Conservation (phyloP, 2,113 vertebrate genomes). For the Perca schrenkii region DNA sequence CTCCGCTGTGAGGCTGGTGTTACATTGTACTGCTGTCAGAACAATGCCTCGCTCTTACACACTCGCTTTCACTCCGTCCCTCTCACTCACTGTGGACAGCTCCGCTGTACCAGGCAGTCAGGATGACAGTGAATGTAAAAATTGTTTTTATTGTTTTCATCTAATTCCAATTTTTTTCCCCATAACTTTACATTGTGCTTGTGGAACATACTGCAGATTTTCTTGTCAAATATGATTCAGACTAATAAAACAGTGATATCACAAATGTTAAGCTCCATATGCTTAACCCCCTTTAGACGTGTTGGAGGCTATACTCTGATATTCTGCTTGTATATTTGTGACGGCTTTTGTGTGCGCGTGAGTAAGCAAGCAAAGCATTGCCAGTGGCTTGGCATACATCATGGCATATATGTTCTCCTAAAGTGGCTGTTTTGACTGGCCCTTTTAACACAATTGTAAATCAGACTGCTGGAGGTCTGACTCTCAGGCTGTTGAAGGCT, state of each 20-base stretch:
- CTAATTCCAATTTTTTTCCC: not conserved
- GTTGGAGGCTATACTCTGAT: conserved; percentile 34
- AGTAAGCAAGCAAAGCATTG: conserved; percentile 60
- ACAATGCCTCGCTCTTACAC: conserved; percentile 40
- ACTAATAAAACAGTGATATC: conserved; percentile 1
- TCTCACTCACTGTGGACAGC: conserved; percentile 1
- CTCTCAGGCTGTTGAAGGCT: conserved; percentile 36
- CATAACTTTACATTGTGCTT: conserved; percentile 3
- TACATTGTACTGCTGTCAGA: conserved; percentile 48
- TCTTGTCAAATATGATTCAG: not conserved
- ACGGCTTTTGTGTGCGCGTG: conserved; percentile 24
- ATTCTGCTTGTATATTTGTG: conserved; percentile 24
- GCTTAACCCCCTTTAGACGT: conserved; percentile 6
- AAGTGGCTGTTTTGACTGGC: conserved; percentile 68
- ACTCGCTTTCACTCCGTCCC: conserved; percentile 17
- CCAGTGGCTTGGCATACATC: conserved; percentile 54
- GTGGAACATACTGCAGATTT: conserved; percentile 1
- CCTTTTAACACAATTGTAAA: conserved; percentile 74
- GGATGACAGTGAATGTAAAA: conserved; percentile 11
- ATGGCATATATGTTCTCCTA: conserved; percentile 63
- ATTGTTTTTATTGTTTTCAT: not conserved
- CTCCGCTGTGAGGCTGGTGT: conserved; percentile 44
- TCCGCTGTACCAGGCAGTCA: conserved; percentile 29
- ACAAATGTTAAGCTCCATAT: conserved; percentile 47
- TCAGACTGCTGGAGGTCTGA: conserved; percentile 65